Base-by-base conservation (phyloP, 2,113 vertebrate species). In the cattle (Bos taurus) region DNA sequence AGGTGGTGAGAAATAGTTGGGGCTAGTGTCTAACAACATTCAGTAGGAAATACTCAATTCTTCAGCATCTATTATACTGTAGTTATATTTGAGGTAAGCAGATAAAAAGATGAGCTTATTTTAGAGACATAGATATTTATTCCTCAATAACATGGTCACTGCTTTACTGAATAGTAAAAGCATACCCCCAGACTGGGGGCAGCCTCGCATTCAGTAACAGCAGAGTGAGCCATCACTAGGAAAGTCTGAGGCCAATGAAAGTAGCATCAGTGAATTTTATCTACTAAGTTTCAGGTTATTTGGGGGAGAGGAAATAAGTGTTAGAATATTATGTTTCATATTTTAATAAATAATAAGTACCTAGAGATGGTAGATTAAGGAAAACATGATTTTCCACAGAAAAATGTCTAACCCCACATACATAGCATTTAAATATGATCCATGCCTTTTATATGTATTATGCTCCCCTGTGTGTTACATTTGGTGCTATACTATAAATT, bases 241-340 rank as follows among this genome's bases (percentile, higher is more conserved):
- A 57, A 67, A 88, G 46, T 50, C 8, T 67, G 19, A 74, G 52
- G 48, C 1, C 3, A 36, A 3, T 13, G 1, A 83, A 78, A 86
- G 26, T 40, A 71, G 14, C 25, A 85, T 12, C 12, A 43, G 1
- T 62, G 33, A 90, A 80, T 81, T 92, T 48, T 50, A 77, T 15
- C 5, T 12, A 30, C 11, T 13, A 62, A 25, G 0, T n/a, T 6
- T 62, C 60, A 30, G 54, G 23, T 71, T 82, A n/a, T 11, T 9
- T 93, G 2, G 0, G 15, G 2, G 17, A 1, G 4, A 2, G 2
- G 0, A 0, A 9, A 23, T 82, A n/a, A 59, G 15, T 92, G 13
- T 89, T 88, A 83, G 48, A 48, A 83, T 7, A 26, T 14, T 21
- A 21, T 25, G 2, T 36, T 33, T 46, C 57, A 26, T 67, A 59